Evolutionary conservation across 1,140 invertebrate species (phyloP), one percentile per base, ranked within the genome.

Genomic region (Lordiphosa mommai): DNA sequence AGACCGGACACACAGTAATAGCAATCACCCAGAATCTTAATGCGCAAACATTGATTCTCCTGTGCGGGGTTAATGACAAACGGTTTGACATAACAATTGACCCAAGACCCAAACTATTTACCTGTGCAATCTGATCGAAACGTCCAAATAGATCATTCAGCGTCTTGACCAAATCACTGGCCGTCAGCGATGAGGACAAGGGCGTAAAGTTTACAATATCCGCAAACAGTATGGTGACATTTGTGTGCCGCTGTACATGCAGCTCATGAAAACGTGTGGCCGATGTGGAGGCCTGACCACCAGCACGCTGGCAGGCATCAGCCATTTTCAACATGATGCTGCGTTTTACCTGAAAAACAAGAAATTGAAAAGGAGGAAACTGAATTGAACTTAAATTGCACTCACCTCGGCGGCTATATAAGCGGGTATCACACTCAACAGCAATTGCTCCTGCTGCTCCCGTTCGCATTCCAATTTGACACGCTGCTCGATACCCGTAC

Each of bases 161-260:
- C 0, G 97, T 97, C 89, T 95, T 95, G 0, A 99, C 98, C 9
- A 99, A 90, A 88, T 99, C 97, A 4, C 96, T 97, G 9, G 98
- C 97, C 17, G 95, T 96, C 48, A 98, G 92, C 73, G 96, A 93
- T 60, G 97, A 97, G 0, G 97, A 98, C 2, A 99, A 90, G 0
- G 96, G 96, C 0, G 98, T 99, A 87, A 99, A 99, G 89, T 98
- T 98, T 32, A 99, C 98, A 61, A 99, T 99, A 85, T 99, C 98
- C 0, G 98, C 98, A 90, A 99, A 99, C 6, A 99, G 90, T 69
- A 99, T 99, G 84, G 97, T 98, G 68, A 99, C 98, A 88, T 98
- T 98, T 84, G 98, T 97, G 88, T 99, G 96, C n/a, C 96, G 91
- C 82, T 98, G 96, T 6, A 99, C 97, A 89, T 99, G 98, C 92